These are phyloP conservation scores for Ennomos quercinarius DNA, from an alignment of 2,888 invertebrate genomes.

Conservation along the genomic window DNA sequence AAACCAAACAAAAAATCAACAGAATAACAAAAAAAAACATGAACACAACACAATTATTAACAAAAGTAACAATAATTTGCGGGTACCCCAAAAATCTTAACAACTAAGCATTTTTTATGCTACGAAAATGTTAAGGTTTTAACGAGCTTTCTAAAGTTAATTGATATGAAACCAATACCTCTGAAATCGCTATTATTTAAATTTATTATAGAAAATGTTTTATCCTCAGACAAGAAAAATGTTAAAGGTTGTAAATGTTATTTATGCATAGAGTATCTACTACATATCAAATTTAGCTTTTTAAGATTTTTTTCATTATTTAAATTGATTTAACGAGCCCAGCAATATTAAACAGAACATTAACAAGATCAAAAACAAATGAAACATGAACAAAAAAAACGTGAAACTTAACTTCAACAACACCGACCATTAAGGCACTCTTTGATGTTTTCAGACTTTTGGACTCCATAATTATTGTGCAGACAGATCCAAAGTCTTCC, in stretches of 20 bases:
- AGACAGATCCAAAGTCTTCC: constrained; percentile 19
- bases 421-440: constrained; percentile 81
- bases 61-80: constrained; percentile 30
- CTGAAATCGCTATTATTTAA: too few relatives aligned
- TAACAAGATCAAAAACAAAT: constrained; percentile 50
- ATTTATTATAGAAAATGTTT: too few relatives aligned
- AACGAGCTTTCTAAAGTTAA: background rate
- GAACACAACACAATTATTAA: constrained; percentile 44
- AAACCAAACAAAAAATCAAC: constrained; percentile 37
- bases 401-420: constrained; percentile 63
- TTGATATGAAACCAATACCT: too few relatives aligned
- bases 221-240: too few relatives aligned
- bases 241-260: too few relatives aligned
- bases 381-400: constrained; percentile 54
- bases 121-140: background rate
- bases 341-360: constrained; percentile 25
- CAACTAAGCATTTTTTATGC: background rate
- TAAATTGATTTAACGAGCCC: too few relatives aligned
- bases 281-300: too few relatives aligned
- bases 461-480: constrained; percentile 40
- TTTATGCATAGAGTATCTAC: too few relatives aligned
- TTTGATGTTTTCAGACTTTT: constrained; percentile 44
- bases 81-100: background rate
- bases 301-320: too few relatives aligned
- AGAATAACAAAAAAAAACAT: constrained; percentile 35